Base-by-base conservation (phyloP, 2,888 invertebrate species). In the Dione vanillae region DNA sequence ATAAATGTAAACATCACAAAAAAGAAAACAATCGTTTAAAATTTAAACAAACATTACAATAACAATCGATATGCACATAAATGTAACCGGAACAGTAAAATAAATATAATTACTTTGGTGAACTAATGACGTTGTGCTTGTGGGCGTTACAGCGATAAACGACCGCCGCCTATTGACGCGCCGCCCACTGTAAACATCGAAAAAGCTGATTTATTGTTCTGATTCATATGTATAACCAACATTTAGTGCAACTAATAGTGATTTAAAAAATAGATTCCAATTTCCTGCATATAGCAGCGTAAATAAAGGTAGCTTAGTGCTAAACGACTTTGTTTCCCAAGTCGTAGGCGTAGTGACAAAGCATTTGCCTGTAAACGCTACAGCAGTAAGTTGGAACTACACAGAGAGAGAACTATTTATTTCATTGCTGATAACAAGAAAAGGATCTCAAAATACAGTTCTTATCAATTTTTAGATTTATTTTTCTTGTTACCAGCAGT, bases 101-200 rank as follows among this genome's bases (percentile, higher is more conserved):
- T 49, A 70, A 61, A 65, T 67, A 67, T 69, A 62, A 52, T 67
- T 61, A 54, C 37, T 65, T 64, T 59, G 16, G 49, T 58, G 35
- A 43, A 58, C 20, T 56, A 66, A 69, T 70, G 65, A 65, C 61
- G 61, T 45, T 51, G 65, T 67, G 64, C 54, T 66, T 65, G 78
- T 75, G 79, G 79, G 79, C 77, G 79, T 75, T 74, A 73, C 76
- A 74, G 67, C 75, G 75, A 74, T 76, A 75, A 74, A 72, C 72
- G 71, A 76, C 72, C 70, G 67, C 71, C 75, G 76, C 75, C 77
- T 79, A 75, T 73, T 72, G 73, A 67, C 69, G 77, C 64, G 64
- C 75, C 79, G 78, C 78, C 79, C 77, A 75, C 75, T 59, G 56
- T 65, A 71, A 71, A 73, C 66, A 70, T 52, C 65, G 73, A 70